Evolutionary conservation across 2,888 invertebrate species (phyloP).

Genomic region (Petrolisthes cinctipes): DNA sequence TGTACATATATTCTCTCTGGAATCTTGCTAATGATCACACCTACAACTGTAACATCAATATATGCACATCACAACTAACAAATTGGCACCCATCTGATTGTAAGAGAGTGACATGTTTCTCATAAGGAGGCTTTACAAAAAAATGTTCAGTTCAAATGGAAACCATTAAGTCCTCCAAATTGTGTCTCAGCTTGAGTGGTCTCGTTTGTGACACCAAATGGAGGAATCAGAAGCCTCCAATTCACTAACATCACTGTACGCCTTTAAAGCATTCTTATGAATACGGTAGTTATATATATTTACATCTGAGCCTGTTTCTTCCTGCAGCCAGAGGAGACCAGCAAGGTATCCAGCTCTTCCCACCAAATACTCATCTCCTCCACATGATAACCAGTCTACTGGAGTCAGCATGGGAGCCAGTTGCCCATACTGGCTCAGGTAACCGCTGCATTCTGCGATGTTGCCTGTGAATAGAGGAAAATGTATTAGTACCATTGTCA

Average conservation of each 20-base stretch:
- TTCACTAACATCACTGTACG: neutral
- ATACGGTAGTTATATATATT: constrained; percentile 2
- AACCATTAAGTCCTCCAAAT: too few relatives aligned
- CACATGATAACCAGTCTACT: constrained; percentile 68
- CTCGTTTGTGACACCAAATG: neutral
- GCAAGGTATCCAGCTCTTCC: constrained; percentile 87
- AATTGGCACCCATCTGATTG: too few relatives aligned
- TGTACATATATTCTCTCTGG: too few relatives aligned
- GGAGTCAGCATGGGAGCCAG: constrained; percentile 67
- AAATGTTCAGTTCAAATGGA: too few relatives aligned
- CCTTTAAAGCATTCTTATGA: neutral
- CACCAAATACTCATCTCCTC: constrained; percentile 86
- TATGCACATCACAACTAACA: too few relatives aligned
- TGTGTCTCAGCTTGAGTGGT: neutral
- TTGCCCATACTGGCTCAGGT: constrained; percentile 67
- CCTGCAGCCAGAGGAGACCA: constrained; percentile 80
- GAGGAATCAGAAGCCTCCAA: too few relatives aligned
- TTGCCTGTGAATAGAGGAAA: constrained; percentile 58
- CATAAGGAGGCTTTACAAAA: too few relatives aligned
- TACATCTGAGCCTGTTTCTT: constrained; percentile 67
- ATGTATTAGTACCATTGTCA: neutral
- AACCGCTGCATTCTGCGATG: constrained; percentile 52
- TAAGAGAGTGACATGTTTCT: too few relatives aligned
- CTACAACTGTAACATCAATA: too few relatives aligned
- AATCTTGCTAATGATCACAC: too few relatives aligned